Conservation (phyloP, 2,797 vertebrate genomes). For the Melanotaenia nigrans region DNA sequence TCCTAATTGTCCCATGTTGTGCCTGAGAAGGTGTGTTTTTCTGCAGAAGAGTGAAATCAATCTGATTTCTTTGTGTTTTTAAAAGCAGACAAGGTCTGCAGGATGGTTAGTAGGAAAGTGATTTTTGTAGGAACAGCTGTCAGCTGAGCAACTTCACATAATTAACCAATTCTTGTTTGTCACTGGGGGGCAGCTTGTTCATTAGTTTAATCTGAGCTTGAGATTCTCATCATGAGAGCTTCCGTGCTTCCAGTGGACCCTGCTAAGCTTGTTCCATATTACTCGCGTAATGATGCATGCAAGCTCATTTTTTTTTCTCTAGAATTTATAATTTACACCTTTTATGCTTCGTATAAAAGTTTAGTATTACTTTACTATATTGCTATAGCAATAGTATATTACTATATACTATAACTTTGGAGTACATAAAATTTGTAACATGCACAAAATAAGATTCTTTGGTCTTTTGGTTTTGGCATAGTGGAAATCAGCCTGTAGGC, state of each 20-base stretch:
- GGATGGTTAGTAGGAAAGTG: constrained; percentile 36
- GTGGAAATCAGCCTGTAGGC: constrained; percentile 1
- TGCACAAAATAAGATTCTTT: constrained; percentile 16
- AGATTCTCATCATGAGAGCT: constrained; percentile 60
- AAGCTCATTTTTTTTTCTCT: constrained; percentile 6
- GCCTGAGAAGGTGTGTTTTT: constrained; percentile 34
- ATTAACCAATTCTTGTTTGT: constrained; percentile 60
- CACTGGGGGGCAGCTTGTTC: constrained; percentile 38
- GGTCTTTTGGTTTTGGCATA: constrained; percentile 42
- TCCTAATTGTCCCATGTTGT: constrained; percentile 46
- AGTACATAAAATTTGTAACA: not conserved
- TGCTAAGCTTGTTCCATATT: constrained; percentile 29
- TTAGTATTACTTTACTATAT: not conserved
- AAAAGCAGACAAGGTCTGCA: constrained; percentile 48
- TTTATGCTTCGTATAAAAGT: not conserved
- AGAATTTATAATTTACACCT: not conserved
- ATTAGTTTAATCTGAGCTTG: constrained; percentile 71
- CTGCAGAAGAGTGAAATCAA: constrained; percentile 42
- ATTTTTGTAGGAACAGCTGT: constrained; percentile 38
- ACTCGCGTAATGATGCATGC: constrained; percentile 2
- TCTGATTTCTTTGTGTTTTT: constrained; percentile 49
- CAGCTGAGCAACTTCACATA: constrained; percentile 59
- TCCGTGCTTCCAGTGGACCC: constrained; percentile 33
- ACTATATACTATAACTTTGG: not conserved
- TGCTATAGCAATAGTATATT: too few relatives aligned